Evolutionary conservation across 1,140 invertebrate genomes (phyloP).

Genomic region (Phortica variegata): DNA sequence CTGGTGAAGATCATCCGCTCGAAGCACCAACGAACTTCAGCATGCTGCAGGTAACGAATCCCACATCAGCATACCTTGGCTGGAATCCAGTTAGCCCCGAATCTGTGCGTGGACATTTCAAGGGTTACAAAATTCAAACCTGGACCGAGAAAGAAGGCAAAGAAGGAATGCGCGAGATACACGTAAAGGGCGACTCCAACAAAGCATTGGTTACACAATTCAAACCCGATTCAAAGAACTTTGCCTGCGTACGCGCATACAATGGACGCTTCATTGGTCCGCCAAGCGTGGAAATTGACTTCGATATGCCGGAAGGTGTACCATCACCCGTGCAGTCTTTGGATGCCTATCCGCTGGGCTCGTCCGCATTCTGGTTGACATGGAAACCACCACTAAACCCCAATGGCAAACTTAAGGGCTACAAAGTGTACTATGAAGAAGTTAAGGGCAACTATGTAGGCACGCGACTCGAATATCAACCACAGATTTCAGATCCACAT

Average conservation of each 20-base stretch:
- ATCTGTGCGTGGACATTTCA: slow-evolving; percentile 85
- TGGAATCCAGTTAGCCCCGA: slow-evolving; percentile 79
- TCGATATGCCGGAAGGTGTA: slow-evolving; percentile 89
- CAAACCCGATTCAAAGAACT: slow-evolving; percentile 86
- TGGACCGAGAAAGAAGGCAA: slow-evolving; percentile 85
- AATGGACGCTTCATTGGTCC: slow-evolving; percentile 92
- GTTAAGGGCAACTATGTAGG: slow-evolving; percentile 73
- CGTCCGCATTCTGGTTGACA: slow-evolving; percentile 80
- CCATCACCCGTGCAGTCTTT: slow-evolving; percentile 84
- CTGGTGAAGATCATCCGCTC: slow-evolving; percentile 88
- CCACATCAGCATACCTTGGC: slow-evolving; percentile 75
- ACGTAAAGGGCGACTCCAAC: slow-evolving; percentile 73
- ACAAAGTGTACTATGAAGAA: slow-evolving; percentile 86
- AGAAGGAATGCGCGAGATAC: slow-evolving; percentile 74
- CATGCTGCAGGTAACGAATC: slow-evolving; percentile 69
- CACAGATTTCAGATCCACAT: slow-evolving; percentile 74
- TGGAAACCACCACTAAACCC: slow-evolving; percentile 93
- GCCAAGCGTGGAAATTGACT: slow-evolving; percentile 77
- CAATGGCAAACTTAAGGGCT: slow-evolving; percentile 91
- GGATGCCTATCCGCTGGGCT: slow-evolving; percentile 82
- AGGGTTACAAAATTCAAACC: slow-evolving; percentile 93
- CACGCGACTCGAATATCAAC: slow-evolving; percentile 69
- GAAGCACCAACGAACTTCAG: slow-evolving; percentile 85
- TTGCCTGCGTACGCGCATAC: slow-evolving; percentile 84
- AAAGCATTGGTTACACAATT: slow-evolving; percentile 76